Evolutionary conservation across 2,888 invertebrate genomes (phyloP), one percentile per base, ranked within the genome.

Genomic region (Andrena dorsata): DNA sequence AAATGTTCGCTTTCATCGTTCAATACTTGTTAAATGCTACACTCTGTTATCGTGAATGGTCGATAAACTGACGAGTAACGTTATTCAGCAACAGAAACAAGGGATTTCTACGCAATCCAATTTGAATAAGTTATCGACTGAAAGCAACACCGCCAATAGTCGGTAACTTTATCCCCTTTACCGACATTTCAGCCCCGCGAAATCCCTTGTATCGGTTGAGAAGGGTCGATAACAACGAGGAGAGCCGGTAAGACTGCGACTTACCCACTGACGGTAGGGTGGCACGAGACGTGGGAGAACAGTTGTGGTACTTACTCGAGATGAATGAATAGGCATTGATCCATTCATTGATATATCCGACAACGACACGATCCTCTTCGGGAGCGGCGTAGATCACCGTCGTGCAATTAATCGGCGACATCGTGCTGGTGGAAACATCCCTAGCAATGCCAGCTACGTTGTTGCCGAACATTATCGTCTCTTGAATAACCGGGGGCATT

Each of bases 281-380:
- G 41, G 30, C 16, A n/a, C 47, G 53, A 28, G 26, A 41, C 16
- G 41, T 41, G 41, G 26, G 32, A 28, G 61, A 63, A 53, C 66
- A 32, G 65, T 64, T 56, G 51, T 75, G 72, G 70, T 93, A 96
- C 96, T 96, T 95, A 96, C 96, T 95, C 95, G 95, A 95, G 89
- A 96, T 94, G 92, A 96, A 96, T 89, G 95, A 95, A 94, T 96
- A 96, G 88, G 96, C 95, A 93, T 95, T 95, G 92, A 96, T 96
- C 96, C 96, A 96, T 92, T 96, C 96, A 86, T 95, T 95, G 93
- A 96, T 94, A 94, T 96, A 96, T 91, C 96, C 96, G 93, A 96
- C 95, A 91, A 95, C 95, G 90, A 92, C 91, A 49, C 92, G 93
- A 87, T 94, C 94, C 90, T 94, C 94, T 89, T 94, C 94, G 90